phyloP scores from a whole-genome alignment of 2,888 invertebrate genomes.

The Ichneumon xanthorius region DNA sequence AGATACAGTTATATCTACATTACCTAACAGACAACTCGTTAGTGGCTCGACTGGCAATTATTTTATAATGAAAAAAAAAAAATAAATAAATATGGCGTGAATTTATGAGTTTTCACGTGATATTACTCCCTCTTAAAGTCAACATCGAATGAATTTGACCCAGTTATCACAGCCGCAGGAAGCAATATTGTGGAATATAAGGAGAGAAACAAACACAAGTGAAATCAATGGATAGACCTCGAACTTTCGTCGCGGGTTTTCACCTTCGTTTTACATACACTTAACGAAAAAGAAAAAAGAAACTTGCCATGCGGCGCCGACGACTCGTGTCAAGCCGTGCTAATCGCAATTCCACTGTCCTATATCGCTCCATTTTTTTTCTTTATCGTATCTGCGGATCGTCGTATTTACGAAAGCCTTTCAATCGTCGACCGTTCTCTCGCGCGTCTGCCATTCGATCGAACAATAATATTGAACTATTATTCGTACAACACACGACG shows the following conservation, averaged over 20 bases:
- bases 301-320: constrained; percentile 17
- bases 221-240: constrained; percentile 20
- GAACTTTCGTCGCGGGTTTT: constrained; percentile 7
- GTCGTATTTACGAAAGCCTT: constrained; percentile 20
- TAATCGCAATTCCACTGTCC: constrained; percentile 46
- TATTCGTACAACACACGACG: constrained; percentile 29
- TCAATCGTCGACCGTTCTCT: constrained; percentile 23
- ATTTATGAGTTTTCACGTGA: constrained; percentile 82
- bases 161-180: constrained; percentile 84
- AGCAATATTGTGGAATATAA: constrained; percentile 81
- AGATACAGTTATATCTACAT: constrained; percentile 54
- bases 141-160: constrained; percentile 82
- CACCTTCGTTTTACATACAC: constrained; percentile 58
- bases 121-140: constrained; percentile 84
- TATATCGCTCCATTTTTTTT: constrained; percentile 5
- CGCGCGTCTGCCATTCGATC: constrained; percentile 21
- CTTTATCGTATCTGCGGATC: not conserved
- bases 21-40: constrained; percentile 39
- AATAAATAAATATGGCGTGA: constrained; percentile 80
- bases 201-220: constrained; percentile 30
- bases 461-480: constrained; percentile 58
- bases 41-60: constrained; percentile 59
- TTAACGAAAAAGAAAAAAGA: constrained; percentile 35
- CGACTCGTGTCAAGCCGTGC: constrained; percentile 32
- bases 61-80: constrained; percentile 55